phyloP scores from a whole-genome alignment of 1,140 invertebrate species.

The Helicoverpa zea region DNA sequence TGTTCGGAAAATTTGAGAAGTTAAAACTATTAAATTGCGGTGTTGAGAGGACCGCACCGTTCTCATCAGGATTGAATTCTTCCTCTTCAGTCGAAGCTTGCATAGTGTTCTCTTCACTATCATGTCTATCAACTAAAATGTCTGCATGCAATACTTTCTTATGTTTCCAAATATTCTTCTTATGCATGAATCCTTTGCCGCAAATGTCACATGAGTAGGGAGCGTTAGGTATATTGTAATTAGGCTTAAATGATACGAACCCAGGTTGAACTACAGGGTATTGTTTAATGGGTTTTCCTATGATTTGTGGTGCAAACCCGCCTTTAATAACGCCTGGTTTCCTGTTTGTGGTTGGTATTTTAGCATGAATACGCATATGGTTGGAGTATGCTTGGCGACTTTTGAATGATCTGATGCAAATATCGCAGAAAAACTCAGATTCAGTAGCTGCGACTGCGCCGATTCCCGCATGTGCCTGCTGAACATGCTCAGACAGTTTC shows the following conservation, averaged over 20 bases:
- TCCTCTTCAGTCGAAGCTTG: conserved; percentile 84
- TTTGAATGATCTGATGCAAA: conserved; percentile 84
- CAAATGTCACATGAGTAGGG: conserved; percentile 88
- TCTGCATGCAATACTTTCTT: conserved; percentile 86
- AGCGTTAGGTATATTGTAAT: conserved; percentile 75
- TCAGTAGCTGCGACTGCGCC: conserved; percentile 59
- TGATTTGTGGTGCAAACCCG: conserved; percentile 76
- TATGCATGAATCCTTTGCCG: conserved; percentile 87
- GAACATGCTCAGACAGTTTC: conserved; percentile 87
- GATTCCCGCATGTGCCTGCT: conserved; percentile 76
- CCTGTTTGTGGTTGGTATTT: conserved; percentile 82
- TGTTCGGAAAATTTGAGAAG: conserved; percentile 74
- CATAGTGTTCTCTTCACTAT: conserved; percentile 82
- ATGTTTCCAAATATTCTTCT: conserved; percentile 87
- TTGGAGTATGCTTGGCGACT: conserved; percentile 85
- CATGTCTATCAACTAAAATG: conserved; percentile 73
- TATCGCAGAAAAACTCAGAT: conserved; percentile 82
- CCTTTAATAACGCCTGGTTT: conserved; percentile 66
- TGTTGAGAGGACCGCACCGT: conserved; percentile 76
- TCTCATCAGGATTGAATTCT: conserved; percentile 81
- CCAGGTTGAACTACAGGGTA: conserved; percentile 73
- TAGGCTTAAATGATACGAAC: conserved; percentile 72
- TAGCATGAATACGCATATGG: conserved; percentile 86
- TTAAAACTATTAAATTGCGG: conserved; percentile 86
- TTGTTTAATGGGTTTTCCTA: conserved; percentile 80